phyloP scores from a whole-genome alignment of 53 echinoderm and acorn worm species.

The Arbacia lixula region DNA sequence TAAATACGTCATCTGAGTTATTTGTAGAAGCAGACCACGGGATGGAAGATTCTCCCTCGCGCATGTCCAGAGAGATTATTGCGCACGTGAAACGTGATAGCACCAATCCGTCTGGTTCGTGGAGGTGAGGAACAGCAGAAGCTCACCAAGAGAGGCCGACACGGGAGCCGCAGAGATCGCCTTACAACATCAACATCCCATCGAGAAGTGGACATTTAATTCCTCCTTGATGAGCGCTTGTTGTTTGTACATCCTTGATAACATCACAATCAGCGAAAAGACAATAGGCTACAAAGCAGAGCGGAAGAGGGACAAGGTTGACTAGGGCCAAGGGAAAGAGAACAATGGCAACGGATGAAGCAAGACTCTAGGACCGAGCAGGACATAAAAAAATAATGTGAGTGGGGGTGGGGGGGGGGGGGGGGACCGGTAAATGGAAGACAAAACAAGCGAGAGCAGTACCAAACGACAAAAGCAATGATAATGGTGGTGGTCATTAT shows the following conservation, averaged over 20 bases:
- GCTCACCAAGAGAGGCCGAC: neutral
- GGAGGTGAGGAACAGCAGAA: neutral
- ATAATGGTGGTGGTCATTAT: too few species aligned
- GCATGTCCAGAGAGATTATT: slow-evolving; percentile 31
- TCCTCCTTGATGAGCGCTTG: slow-evolving; percentile 31
- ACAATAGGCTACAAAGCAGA: too few species aligned
- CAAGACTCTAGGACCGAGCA: too few species aligned
- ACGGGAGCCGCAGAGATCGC: slow-evolving; percentile 1
- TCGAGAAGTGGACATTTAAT: slow-evolving; percentile 39
- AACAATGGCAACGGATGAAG: too few species aligned
- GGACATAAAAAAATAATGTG: too few species aligned
- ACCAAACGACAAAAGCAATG: too few species aligned
- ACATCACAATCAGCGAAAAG: too few species aligned
- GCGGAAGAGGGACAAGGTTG: too few species aligned
- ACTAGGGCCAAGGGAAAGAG: slow-evolving; percentile 11
- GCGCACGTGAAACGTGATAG: slow-evolving; percentile 28
- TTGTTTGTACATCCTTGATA: too few species aligned
- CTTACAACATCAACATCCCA: slow-evolving; percentile 40
- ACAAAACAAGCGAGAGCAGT: too few species aligned
- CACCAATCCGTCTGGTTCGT: slow-evolving; percentile 6
- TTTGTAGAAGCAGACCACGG: neutral
- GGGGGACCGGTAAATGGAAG: too few species aligned
- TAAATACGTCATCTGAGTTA: slow-evolving; percentile 13
- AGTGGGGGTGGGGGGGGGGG: too few species aligned
- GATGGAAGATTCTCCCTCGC: slow-evolving; percentile 1